These are phyloP conservation scores for Illadopsis cleaveri DNA, from an alignment of 2,113 vertebrate species.

Conservation along the genomic window DNA sequence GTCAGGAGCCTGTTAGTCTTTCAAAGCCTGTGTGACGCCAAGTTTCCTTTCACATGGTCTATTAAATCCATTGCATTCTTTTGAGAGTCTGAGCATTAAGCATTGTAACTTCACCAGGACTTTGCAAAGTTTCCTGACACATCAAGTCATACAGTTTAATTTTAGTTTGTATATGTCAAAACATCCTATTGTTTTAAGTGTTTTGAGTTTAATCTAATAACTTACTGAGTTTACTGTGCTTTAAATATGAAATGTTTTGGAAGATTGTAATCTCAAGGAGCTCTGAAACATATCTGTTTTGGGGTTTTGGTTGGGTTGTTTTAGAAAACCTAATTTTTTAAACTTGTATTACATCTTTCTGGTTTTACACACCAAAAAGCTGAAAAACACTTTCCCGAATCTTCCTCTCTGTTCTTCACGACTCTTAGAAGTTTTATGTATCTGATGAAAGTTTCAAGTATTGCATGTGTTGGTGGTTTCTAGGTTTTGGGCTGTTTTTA, in stretches of 20 bases:
- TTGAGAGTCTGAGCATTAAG: not conserved
- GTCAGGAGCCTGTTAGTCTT: not conserved
- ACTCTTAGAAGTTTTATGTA: not conserved
- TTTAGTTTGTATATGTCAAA: not conserved
- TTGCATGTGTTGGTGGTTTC: not conserved
- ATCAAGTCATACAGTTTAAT: not conserved
- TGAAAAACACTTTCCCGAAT: not conserved
- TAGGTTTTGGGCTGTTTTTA: not conserved
- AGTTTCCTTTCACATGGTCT: not conserved
- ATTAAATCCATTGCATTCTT: not conserved
- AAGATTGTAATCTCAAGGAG: not conserved
- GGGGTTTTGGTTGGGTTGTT: not conserved
- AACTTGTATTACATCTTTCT: not conserved
- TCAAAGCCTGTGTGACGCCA: not conserved
- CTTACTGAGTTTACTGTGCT: not conserved
- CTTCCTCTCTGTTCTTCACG: not conserved
- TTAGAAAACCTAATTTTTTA: not conserved
- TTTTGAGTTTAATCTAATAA: not conserved
- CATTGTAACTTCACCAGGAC: not conserved
- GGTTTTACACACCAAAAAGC: not conserved
- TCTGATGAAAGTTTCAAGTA: not conserved
- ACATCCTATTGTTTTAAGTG: not conserved
- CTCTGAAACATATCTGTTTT: not conserved
- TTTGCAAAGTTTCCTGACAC: not conserved
- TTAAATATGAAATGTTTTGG: not conserved